A percentile compares a stretch with the other conserved stretches of the same genome.
phyloP scores from a whole-genome alignment of 2,113 vertebrate species.

The Xiphorhynchus elegans region DNA sequence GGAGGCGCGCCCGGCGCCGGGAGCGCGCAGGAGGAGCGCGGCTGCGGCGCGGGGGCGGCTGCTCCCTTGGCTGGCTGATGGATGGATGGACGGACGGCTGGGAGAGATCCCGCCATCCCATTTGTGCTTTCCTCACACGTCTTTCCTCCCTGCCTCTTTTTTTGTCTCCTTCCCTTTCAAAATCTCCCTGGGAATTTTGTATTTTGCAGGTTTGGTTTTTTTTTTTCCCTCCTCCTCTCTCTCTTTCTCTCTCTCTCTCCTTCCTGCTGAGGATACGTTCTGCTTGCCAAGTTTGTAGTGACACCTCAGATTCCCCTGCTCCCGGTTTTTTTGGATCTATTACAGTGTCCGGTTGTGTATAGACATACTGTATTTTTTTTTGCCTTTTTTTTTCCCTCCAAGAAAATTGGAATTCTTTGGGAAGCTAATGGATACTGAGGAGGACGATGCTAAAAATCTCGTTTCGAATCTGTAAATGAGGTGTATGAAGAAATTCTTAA shows the following conservation, averaged over 20 bases:
- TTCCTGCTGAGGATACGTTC: conserved; percentile 64
- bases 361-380: neutral
- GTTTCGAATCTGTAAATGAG: conserved; percentile 52
- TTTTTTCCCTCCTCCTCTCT: neutral
- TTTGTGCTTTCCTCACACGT: neutral
- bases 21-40: neutral
- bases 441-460: conserved; percentile 34
- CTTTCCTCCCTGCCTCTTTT: neutral
- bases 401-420: conserved; percentile 57
- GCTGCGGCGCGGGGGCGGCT: neutral
- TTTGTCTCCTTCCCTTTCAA: neutral
- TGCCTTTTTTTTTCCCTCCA: neutral
- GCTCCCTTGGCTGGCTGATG: conserved; percentile 55
- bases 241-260: neutral
- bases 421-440: conserved; percentile 69
- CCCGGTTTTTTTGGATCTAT: conserved; percentile 32
- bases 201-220: neutral
- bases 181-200: conserved; percentile 59
- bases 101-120: neutral
- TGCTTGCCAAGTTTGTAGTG: conserved; percentile 76
- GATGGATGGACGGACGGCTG: neutral
- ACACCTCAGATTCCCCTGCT: conserved; percentile 52
- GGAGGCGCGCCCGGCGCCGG: too few relatives aligned
- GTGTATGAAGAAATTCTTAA: conserved; percentile 67
- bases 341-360: neutral